Evolutionary conservation across 37 sponge, comb jelly and placozoan species (phyloP), one percentile per base, ranked within the genome.

Genomic region (Beroe ovata): DNA sequence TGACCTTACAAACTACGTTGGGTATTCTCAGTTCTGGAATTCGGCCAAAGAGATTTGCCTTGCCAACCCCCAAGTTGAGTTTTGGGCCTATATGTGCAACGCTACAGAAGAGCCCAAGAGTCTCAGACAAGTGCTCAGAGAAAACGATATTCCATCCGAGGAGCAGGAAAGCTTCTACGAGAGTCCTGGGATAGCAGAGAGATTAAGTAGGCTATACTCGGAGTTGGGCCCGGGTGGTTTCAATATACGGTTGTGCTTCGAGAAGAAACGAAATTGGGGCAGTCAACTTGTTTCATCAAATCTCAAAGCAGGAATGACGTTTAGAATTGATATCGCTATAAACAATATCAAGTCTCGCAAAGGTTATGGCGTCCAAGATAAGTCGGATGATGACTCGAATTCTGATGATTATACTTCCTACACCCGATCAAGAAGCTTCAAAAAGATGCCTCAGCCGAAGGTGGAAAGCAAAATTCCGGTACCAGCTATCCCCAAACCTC

Each of bases 201-300:
- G 84, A 77, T 20, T 77, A 25, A 23, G 25, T 36, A 2, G 11
- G 1, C 28, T 77, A 1, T 77, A 77, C 54, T 42, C 54, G 39
- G 84, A 77, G 38, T 25, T 77, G n/a, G 84, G 84, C 0, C 84
- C 84, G 16, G 84, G 28, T 40, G 84, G 84, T 32, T 77, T 77
- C 25, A 36, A 36, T 33, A 16, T 77, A 6, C 16, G 23, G 47
- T 20, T 77, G 26, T 28, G 2, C 29, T 36, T 36, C 23, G 20
- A 77, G 6, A 39, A 42, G 25, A 19, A 23, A 42, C 23, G 14
- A 42, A 0, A 39, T 4, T 77, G 84, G 84, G 14, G 35, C 34
- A 6, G 11, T 11, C 54, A 47, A 47, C 6, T 47, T 16, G 33
- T 18, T 4, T 66, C 69, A 29, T 34, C 30, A 18, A 66, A 66